Base-by-base conservation (phyloP, 2,888 invertebrate species). In the Lobophora halterata region DNA sequence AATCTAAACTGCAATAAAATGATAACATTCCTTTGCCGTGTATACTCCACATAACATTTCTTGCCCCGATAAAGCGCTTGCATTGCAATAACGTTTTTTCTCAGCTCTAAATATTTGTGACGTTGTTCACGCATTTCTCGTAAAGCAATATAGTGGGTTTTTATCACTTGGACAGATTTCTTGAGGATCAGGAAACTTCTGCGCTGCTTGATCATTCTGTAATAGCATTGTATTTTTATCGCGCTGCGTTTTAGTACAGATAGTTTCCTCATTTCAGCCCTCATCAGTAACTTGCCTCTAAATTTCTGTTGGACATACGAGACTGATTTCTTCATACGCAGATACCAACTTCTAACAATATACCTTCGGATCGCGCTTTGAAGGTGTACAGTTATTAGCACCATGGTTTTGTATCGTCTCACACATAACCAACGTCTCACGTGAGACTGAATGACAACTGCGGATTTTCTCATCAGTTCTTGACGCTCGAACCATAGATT, bases 1-100 rank as follows among this genome's bases (percentile, higher is more conserved):
- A 88, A 81, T 66, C 75, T 85, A 33, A 67, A 73, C 52, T 92
- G 92, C 26, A 91, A 61, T 1, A 52, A 47, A 6, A 88, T 62
- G 12, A 80, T 72, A 5, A 79, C 62, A 9, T 67, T 59, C 24
- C 62, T 70, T 2, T 58, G 59, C 18, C 54, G 57, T 5, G 61
- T 43, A 43, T 85, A 90, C 9, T 73, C 59, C 11, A 65, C 59
- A 4, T 80, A 81, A 2, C 73, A 75, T 54, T 77, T 60, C 45
- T 76, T 78, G 3, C 86, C 76, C 24, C 89, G 85, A 46, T 71
- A 81, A 9, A 73, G 63, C 24, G 82, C 72, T 55, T 92, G 92
- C 2, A 91, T 42, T 10, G 71, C 61, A 3, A 88, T 55, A 1
- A 63, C 72, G 0, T 77, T 76, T 13, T 54, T 41, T 11, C 66